Percentiles rank a stretch among this genome's conserved stretches.
Conservation (phyloP, 2,113 vertebrate genomes). For the Vidua macroura region DNA sequence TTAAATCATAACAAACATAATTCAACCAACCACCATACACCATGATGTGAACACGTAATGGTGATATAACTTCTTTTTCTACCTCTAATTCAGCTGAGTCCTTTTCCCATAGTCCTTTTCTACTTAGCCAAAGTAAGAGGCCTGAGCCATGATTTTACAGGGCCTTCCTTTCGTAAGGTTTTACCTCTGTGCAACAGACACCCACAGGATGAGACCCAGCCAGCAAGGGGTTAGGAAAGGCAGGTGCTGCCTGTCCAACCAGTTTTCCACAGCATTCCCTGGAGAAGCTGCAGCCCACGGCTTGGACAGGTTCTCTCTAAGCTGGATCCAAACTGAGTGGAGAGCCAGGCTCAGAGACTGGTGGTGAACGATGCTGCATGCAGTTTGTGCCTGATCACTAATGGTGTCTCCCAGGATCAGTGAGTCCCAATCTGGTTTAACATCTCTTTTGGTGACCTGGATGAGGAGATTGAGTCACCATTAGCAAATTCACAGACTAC, state of each 20-base stretch:
- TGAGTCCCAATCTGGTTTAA: not conserved
- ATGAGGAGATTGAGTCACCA: not conserved
- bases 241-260: not conserved
- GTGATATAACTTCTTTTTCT: not conserved
- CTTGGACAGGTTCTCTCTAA: not conserved
- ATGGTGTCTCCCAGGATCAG: not conserved
- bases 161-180: not conserved
- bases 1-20: not conserved
- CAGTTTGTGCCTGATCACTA: not conserved
- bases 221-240: not conserved
- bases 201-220: not conserved
- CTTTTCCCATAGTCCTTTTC: too few species aligned
- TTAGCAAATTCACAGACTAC: not conserved
- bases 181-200: not conserved
- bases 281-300: not conserved
- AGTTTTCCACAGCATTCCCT: not conserved
- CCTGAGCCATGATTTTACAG: not conserved
- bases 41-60: rapidly evolving
- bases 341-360: not conserved
- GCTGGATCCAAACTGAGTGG: not conserved
- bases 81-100: not conserved
- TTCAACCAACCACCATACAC: not conserved
- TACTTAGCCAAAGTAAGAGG: not conserved
- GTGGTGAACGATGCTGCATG: too few species aligned
- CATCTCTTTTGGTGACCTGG: not conserved